Evolutionary conservation across 2,888 invertebrate species (phyloP).

Genomic region (Tenthredo mesomela): DNA sequence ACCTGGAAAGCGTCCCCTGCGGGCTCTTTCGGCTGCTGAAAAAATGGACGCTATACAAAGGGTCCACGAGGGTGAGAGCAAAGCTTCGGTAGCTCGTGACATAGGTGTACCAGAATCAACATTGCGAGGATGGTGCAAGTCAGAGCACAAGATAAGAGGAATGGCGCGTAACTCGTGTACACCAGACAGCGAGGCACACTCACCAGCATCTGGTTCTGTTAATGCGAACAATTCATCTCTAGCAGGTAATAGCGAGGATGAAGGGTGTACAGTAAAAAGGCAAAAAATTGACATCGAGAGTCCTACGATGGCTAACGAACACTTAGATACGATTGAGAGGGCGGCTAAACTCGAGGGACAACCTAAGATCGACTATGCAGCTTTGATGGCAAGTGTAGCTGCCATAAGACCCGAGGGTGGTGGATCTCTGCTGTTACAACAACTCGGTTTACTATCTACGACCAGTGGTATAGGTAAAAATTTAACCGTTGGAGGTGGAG

Average conservation of each 20-base stretch:
- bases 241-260: slow-evolving; percentile 66
- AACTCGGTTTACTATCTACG: slow-evolving; percentile 64
- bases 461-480: slow-evolving; percentile 65
- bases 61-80: slow-evolving; percentile 91
- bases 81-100: slow-evolving; percentile 91
- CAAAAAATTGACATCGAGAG: slow-evolving; percentile 62
- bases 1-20: slow-evolving; percentile 88
- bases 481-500: slow-evolving; percentile 50
- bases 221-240: slow-evolving; percentile 61
- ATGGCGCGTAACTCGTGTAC: slow-evolving; percentile 85
- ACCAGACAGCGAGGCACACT: slow-evolving; percentile 81
- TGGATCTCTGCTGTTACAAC: slow-evolving; percentile 65
- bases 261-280: slow-evolving; percentile 66
- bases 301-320: slow-evolving; percentile 51
- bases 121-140: slow-evolving; percentile 93
- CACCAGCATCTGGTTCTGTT: slow-evolving; percentile 70
- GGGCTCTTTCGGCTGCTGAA: slow-evolving; percentile 87
- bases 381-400: slow-evolving; percentile 64
- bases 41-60: slow-evolving; percentile 91
- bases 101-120: slow-evolving; percentile 94
- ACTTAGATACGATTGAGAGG: slow-evolving; percentile 54
- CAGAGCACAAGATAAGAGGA: slow-evolving; percentile 87
- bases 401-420: slow-evolving; percentile 67
- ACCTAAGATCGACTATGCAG: slow-evolving; percentile 68
- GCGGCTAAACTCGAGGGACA: slow-evolving; percentile 54